Conservation (phyloP, 2,888 invertebrate genomes). For the Agrilus mali region DNA sequence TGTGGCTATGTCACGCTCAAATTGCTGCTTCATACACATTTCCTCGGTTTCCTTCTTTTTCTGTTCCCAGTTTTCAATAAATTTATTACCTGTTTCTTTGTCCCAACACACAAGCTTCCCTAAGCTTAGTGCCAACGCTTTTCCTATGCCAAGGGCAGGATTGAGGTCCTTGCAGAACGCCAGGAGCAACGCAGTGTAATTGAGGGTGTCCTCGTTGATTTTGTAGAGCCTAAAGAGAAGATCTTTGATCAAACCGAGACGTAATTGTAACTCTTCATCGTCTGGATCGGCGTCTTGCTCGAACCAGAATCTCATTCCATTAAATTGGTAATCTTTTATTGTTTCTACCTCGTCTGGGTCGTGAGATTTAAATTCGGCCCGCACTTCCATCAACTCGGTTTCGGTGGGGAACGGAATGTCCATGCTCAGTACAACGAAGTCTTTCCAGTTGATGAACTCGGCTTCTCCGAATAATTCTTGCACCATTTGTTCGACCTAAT, state of each 20-base stretch:
- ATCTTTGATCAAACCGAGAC: conserved; percentile 34
- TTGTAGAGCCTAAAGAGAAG: conserved; percentile 46
- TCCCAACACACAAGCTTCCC: conserved; percentile 42
- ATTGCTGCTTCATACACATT: conserved; percentile 8
- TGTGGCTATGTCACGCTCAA: conserved; percentile 10
- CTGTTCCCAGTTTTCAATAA: conserved; percentile 24
- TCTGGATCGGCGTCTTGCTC: conserved; percentile 19
- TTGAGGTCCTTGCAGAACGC: conserved; percentile 47
- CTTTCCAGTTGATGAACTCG: conserved; percentile 50
- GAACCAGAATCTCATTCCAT: conserved; percentile 33
- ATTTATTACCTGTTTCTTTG: conserved; percentile 36
- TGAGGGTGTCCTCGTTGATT: conserved; percentile 35
- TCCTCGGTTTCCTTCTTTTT: conserved; percentile 13
- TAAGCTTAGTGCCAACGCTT: conserved; percentile 42
- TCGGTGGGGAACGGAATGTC: conserved; percentile 42
- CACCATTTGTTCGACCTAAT: conserved; percentile 18
- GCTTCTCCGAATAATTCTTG: conserved; percentile 40
- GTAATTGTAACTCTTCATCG: conserved; percentile 5
- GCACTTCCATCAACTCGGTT: conserved; percentile 39
- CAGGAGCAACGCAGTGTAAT: conserved; percentile 49
- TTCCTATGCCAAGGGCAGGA: conserved; percentile 42
- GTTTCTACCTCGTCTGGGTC: conserved; percentile 34
- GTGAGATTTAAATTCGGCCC: conserved; percentile 35
- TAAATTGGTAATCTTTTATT: conserved; percentile 28
- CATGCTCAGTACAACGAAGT: conserved; percentile 49